Percentiles rank a stretch among this genome's conserved stretches.
phyloP scores from a whole-genome alignment of 2,797 vertebrate species.

The Echeneis naucrates region DNA sequence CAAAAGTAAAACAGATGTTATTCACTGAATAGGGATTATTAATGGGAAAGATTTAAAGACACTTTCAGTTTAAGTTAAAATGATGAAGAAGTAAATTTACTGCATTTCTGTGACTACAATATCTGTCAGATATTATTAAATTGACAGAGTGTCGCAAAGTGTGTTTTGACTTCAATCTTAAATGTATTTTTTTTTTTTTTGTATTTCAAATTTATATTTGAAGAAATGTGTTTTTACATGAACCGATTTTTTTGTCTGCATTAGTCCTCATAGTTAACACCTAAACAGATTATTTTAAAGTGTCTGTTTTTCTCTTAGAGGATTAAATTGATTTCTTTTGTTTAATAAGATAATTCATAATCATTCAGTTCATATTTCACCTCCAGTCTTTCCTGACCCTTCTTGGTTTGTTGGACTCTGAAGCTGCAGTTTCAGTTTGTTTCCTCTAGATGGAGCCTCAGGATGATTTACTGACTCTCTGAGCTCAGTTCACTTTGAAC shows the following conservation, averaged over 20 bases:
- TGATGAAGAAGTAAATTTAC: neutral
- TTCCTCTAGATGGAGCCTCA: constrained; percentile 72
- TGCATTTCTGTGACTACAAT: no score
- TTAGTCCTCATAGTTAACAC: no score
- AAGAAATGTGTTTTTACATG: no score
- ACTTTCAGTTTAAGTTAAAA: neutral
- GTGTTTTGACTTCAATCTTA: neutral
- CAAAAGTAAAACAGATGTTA: neutral
- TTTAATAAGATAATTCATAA: neutral
- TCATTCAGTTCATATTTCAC: neutral
- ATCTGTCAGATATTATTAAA: neutral
- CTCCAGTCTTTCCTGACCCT: no score
- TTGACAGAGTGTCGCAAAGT: neutral
- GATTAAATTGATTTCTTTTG: neutral
- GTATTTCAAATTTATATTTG: no score
- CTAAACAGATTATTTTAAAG: no score
- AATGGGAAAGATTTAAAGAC: no score
- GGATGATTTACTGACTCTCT: constrained; percentile 35
- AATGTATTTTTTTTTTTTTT: no score
- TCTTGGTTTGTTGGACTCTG: no score
- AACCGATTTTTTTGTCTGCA: no score
- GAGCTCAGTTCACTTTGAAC: no score
- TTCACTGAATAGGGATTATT: no score
- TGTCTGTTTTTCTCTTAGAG: neutral
- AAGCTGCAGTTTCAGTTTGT: constrained; percentile 15